Evolutionary conservation across 2,888 invertebrate genomes (phyloP).

Genomic region (Philonicus albiceps): DNA sequence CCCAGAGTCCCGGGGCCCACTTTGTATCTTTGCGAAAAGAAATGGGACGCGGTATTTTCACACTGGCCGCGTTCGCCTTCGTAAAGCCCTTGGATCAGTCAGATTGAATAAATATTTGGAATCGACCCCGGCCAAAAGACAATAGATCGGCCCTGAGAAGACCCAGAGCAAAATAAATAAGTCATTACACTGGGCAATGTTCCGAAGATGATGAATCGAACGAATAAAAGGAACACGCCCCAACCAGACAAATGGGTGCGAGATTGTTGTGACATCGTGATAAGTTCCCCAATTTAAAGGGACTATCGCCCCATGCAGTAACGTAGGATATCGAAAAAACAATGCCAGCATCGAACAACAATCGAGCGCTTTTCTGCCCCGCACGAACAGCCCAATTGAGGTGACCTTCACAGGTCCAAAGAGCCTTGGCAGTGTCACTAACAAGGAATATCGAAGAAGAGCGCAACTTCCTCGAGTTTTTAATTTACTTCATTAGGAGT

Average conservation of each 20-base stretch:
- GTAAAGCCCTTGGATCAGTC: conserved; percentile 3
- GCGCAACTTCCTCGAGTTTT: background rate
- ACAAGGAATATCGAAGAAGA: background rate
- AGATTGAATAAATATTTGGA: conserved; percentile 27
- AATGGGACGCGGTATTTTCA: background rate
- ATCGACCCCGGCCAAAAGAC: background rate
- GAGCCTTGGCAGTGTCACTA: background rate
- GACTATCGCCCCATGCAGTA: background rate
- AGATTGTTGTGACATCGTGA: conserved; percentile 33
- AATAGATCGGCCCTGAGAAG: background rate
- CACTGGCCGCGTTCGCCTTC: background rate
- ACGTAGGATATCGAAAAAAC: background rate
- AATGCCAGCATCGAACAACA: background rate
- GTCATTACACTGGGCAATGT: conserved; percentile 20
- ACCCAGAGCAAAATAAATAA: conserved; percentile 17
- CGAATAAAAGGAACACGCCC: background rate
- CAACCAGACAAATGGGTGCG: conserved; percentile 9
- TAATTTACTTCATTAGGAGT: background rate
- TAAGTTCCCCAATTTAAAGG: conserved; percentile 35
- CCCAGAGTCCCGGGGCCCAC: background rate
- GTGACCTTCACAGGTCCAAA: background rate
- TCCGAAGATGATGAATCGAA: conserved; percentile 31
- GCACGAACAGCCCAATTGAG: background rate
- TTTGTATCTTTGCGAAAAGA: background rate
- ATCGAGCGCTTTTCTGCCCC: background rate